phyloP scores from a whole-genome alignment of 53 echinoderm and acorn worm species.

The Mesocentrotus franciscanus region DNA sequence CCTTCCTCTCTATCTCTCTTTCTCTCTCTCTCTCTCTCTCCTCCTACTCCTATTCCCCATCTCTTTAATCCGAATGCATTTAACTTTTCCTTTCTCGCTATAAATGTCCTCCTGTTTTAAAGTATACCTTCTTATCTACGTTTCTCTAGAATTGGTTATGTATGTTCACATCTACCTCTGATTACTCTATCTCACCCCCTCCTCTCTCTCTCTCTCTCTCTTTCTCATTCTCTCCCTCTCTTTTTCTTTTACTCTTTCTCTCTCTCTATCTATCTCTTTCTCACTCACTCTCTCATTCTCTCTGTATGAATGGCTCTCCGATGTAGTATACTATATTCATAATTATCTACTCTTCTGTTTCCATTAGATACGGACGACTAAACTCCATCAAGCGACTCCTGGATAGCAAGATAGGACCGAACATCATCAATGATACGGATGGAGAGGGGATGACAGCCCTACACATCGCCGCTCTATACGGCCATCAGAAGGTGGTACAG shows the following conservation, averaged over 20 bases:
- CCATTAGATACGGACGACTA: conserved; percentile 82
- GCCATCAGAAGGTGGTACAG: conserved; percentile 84
- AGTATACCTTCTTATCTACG: too few relatives aligned
- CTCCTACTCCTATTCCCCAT: too few relatives aligned
- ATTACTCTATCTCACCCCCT: background rate
- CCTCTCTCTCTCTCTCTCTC: background rate
- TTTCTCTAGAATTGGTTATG: too few relatives aligned
- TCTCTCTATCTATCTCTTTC: too few relatives aligned
- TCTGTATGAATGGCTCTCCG: background rate
- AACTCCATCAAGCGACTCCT: conserved; percentile 86
- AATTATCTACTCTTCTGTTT: background rate
- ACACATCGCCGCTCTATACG: conserved; percentile 83
- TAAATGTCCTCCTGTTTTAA: background rate
- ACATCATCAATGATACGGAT: conserved; percentile 92
- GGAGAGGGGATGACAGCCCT: conserved; percentile 91
- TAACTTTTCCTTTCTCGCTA: background rate
- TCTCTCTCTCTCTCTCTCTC: too few relatives aligned
- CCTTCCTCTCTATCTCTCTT: too few relatives aligned
- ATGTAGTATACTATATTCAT: background rate
- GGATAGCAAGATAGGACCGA: conserved; percentile 85
- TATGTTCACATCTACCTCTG: background rate
- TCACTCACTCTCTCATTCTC: background rate
- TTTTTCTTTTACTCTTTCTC: too few relatives aligned
- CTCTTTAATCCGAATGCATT: too few relatives aligned
- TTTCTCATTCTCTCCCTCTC: background rate